Evolutionary conservation across 2,113 vertebrate species (phyloP).

Genomic region (Tragulus kanchil): DNA sequence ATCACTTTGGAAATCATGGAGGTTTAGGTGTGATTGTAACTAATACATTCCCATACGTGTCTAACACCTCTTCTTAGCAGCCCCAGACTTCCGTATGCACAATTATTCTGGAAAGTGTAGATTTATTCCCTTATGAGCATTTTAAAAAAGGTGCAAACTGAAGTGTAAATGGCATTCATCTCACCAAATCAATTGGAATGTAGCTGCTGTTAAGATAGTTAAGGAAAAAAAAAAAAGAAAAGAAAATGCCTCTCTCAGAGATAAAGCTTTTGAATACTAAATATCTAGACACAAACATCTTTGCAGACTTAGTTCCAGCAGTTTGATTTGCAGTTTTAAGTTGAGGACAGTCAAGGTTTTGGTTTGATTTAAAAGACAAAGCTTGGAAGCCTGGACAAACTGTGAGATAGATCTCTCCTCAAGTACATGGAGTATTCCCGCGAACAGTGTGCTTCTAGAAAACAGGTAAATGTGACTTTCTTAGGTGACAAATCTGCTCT

Average conservation of each 20-base stretch:
- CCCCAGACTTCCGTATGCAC: slow-evolving; percentile 86
- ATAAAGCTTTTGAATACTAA: slow-evolving; percentile 59
- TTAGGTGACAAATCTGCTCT: slow-evolving; percentile 3
- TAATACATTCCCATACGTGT: slow-evolving; percentile 90
- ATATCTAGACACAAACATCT: neutral
- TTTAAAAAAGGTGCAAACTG: slow-evolving; percentile 89
- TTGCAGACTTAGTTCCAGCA: neutral
- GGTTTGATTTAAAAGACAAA: slow-evolving; percentile 29
- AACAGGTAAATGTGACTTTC: neutral
- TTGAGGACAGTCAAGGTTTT: neutral
- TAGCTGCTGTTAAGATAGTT: slow-evolving; percentile 84
- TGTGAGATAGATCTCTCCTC: neutral
- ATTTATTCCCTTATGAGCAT: slow-evolving; percentile 90
- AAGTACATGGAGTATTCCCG: neutral
- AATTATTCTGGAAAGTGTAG: slow-evolving; percentile 87
- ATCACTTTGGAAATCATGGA: slow-evolving; percentile 86
- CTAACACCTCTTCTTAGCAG: slow-evolving; percentile 89
- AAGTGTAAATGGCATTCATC: slow-evolving; percentile 92
- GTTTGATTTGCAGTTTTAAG: slow-evolving; percentile 69
- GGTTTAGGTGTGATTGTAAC: slow-evolving; percentile 88
- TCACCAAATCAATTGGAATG: slow-evolving; percentile 85
- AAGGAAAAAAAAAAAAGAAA: neutral
- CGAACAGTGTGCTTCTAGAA: neutral
- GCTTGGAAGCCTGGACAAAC: slow-evolving; percentile 58
- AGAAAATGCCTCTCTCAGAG: slow-evolving; percentile 66